Conservation (phyloP, 2,113 vertebrate species). For the Stigmatopora nigra region DNA sequence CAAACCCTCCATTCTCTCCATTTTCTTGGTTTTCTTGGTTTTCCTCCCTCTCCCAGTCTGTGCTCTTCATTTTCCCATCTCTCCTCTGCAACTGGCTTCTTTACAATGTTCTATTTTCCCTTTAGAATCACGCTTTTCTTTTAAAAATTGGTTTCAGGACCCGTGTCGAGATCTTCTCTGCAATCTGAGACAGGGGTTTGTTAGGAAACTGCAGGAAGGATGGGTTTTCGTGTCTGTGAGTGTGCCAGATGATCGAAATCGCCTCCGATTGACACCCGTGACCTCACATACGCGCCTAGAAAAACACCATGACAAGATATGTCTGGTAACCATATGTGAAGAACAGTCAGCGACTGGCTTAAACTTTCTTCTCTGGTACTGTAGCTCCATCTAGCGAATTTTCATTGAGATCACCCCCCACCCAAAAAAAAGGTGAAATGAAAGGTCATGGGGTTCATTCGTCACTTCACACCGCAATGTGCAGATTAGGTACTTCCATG, state of each 20-base stretch:
- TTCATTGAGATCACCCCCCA: conserved; percentile 8
- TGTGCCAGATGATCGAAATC: conserved; percentile 43
- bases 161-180: not conserved
- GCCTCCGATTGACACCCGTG: conserved; percentile 37
- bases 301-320: conserved; percentile 2
- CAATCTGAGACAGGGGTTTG: conserved; percentile 19
- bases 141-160: conserved; percentile 20
- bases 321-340: conserved; percentile 3
- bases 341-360: not conserved
- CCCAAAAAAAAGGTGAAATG: not conserved
- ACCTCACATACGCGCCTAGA: conserved; percentile 11
- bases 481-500: too few relatives aligned
- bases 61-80: conserved; percentile 50
- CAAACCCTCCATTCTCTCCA: conserved; percentile 55
- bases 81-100: conserved; percentile 40
- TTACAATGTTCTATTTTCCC: conserved; percentile 17
- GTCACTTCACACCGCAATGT: not conserved
- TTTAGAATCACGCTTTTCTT: conserved; percentile 32
- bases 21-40: conserved; percentile 39
- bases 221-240: conserved; percentile 39
- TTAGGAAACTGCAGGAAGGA: conserved; percentile 29
- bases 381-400: conserved; percentile 55
- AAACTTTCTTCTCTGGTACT: conserved; percentile 24
- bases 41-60: conserved; percentile 33
- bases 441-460: not conserved